Percentiles rank a stretch among this genome's conserved stretches.
phyloP scores from a whole-genome alignment of 2,888 invertebrate genomes.

The Schrankia costaestrigalis region DNA sequence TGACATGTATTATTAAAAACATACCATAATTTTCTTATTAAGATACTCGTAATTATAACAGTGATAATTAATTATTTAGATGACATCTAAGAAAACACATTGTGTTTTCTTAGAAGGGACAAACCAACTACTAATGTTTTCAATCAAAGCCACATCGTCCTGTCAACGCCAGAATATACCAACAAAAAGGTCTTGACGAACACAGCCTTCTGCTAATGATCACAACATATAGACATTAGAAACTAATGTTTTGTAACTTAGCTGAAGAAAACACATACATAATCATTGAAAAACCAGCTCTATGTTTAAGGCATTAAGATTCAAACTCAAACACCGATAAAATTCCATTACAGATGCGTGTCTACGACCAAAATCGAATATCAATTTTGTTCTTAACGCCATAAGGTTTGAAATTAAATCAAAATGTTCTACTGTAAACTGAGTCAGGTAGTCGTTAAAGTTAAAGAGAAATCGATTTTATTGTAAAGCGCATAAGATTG shows the following conservation, averaged over 20 bases:
- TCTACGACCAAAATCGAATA: no score
- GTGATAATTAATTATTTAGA: no score
- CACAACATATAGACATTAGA: constrained; percentile 44
- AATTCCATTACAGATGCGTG: no score
- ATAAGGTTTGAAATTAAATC: constrained; percentile 3
- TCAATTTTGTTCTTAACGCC: neutral
- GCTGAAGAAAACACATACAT: constrained; percentile 7
- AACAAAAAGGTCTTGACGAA: constrained; percentile 26
- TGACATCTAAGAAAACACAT: no score
- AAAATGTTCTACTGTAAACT: neutral
- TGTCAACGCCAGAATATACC: constrained; percentile 16
- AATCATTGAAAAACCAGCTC: neutral
- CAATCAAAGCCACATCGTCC: no score
- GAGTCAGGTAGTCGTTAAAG: neutral
- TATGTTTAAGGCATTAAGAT: neutral
- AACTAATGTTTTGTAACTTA: constrained; percentile 49
- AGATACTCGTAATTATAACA: no score
- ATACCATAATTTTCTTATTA: no score
- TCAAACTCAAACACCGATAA: no score
- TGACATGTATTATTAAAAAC: no score
- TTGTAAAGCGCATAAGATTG: neutral
- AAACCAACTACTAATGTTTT: no score
- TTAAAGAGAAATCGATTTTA: constrained; percentile 2
- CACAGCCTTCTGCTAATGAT: constrained; percentile 32
- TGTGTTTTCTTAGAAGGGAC: no score